phyloP scores from a whole-genome alignment of 2,113 vertebrate genomes.

The Ptilonorhynchus violaceus region DNA sequence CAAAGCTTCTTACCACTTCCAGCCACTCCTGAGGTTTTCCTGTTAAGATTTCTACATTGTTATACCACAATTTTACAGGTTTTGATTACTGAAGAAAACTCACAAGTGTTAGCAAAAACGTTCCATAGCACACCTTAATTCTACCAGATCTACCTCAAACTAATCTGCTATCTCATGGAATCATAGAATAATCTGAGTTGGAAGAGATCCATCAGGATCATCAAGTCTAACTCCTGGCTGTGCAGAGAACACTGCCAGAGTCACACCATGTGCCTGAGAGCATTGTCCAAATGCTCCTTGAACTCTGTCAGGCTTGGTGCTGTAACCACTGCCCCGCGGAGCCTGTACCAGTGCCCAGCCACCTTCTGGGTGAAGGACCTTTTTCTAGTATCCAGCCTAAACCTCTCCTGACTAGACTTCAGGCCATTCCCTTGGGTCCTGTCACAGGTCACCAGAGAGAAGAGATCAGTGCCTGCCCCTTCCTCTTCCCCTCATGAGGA shows the following conservation, averaged over 20 bases:
- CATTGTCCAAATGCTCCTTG: neutral
- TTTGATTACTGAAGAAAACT: neutral
- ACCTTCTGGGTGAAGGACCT: neutral
- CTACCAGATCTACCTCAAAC: neutral
- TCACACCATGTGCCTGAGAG: rapidly evolving
- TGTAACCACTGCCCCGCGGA: neutral
- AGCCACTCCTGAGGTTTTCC: neutral
- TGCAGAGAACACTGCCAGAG: neutral
- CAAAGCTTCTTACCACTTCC: neutral
- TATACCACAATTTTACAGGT: neutral
- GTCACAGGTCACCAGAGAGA: rapidly evolving
- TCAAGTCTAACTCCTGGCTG: rapidly evolving
- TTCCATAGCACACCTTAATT: neutral
- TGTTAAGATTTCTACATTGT: neutral
- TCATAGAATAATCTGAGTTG: neutral
- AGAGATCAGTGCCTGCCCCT: neutral
- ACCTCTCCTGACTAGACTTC: neutral
- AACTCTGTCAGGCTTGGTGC: neutral
- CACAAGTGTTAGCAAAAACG: neutral
- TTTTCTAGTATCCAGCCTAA: neutral
- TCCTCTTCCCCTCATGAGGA: neutral
- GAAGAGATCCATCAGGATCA: neutral
- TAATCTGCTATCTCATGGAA: neutral
- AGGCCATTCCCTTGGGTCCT: neutral
- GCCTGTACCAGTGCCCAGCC: neutral